These are phyloP conservation scores for Hyppa rectilinea DNA, from an alignment of 2,888 invertebrate species.

Conservation along the genomic window DNA sequence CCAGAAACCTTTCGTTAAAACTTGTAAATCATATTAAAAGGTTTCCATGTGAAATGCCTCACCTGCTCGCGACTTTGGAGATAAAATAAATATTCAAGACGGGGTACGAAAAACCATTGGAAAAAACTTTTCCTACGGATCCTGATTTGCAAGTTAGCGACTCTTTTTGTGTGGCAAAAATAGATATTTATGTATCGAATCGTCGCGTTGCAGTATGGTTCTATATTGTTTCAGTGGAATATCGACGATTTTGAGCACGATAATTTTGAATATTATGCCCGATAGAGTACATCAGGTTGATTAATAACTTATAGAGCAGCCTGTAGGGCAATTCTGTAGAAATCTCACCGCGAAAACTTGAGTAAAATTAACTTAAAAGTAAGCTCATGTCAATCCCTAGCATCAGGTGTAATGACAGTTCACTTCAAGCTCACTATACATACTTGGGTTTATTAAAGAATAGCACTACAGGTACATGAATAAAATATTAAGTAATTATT, in stretches of 20 bases:
- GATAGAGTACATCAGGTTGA: neutral
- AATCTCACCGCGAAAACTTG: too few species aligned
- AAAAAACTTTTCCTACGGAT: slow-evolving; percentile 43
- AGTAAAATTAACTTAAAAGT: too few species aligned
- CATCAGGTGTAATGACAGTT: too few species aligned
- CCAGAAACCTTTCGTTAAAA: slow-evolving; percentile 70
- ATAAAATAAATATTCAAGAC: slow-evolving; percentile 69
- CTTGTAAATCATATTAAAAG: slow-evolving; percentile 77
- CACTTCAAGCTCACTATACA: too few species aligned
- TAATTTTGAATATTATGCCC: neutral
- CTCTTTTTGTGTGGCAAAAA: neutral
- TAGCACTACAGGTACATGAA: too few species aligned
- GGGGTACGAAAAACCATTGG: slow-evolving; percentile 52
- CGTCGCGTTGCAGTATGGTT: neutral
- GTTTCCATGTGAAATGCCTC: slow-evolving; percentile 73
- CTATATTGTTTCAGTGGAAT: neutral
- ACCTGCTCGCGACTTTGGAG: slow-evolving; percentile 68
- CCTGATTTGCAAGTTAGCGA: slow-evolving; percentile 40
- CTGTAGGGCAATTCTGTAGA: too few species aligned
- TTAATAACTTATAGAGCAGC: neutral
- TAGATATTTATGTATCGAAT: neutral
- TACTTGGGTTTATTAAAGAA: too few species aligned
- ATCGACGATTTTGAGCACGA: too few species aligned
- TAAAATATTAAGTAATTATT: too few species aligned
- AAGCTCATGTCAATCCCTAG: too few species aligned